Conservation (phyloP, 2,888 invertebrate species). For the Tricholauxania praeusta region DNA sequence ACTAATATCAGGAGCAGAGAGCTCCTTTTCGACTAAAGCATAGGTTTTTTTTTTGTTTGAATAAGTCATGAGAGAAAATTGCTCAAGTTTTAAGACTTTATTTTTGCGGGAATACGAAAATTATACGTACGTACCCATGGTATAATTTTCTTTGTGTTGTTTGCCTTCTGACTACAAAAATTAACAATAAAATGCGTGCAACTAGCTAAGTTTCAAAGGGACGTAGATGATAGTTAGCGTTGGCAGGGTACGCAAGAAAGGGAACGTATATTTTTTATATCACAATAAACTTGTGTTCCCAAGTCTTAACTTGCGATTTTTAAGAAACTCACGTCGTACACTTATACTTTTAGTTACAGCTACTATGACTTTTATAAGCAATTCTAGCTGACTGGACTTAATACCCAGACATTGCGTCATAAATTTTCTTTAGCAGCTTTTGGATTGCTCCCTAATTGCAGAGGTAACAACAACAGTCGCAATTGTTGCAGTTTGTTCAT, state of each 20-base stretch:
- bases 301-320: constrained; percentile 14
- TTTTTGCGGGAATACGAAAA: constrained; percentile 8
- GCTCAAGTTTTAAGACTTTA: not conserved
- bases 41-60: no score
- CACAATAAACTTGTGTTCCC: constrained; percentile 29
- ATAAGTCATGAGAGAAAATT: not conserved
- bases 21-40: no score
- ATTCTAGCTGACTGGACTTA: not conserved
- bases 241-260: not conserved
- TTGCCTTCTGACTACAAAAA: constrained; percentile 38
- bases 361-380: constrained; percentile 4
- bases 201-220: constrained; percentile 49
- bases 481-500: not conserved
- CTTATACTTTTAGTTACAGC: not conserved
- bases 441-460: constrained; percentile 20
- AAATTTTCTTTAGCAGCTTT: constrained; percentile 27
- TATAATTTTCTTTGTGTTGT: constrained; percentile 26
- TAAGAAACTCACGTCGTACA: not conserved
- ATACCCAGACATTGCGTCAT: constrained; percentile 31
- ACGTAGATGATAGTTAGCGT: not conserved
- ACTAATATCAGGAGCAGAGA: no score
- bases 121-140: constrained; percentile 1
- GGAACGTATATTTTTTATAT: not conserved
- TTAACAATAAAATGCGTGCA: constrained; percentile 58
- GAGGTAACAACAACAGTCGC: no score